Percentiles rank a stretch among this genome's conserved stretches.
phyloP scores from a whole-genome alignment of 2,888 invertebrate genomes.

The Podabrus alpinus region DNA sequence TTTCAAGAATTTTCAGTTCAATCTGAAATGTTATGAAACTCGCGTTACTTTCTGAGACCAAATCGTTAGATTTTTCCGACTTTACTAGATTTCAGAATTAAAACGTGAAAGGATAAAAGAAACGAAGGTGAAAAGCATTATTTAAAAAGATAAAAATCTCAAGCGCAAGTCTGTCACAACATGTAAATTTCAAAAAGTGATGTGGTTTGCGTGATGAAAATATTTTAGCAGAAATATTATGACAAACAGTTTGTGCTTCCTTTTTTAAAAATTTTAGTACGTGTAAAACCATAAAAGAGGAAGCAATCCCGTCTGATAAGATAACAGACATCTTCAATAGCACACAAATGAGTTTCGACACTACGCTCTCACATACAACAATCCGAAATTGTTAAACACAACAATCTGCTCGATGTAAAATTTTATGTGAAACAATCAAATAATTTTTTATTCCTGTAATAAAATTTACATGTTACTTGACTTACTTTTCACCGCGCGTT shows the following conservation, averaged over 20 bases:
- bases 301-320: background rate
- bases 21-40: too few relatives aligned
- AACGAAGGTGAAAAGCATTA: background rate
- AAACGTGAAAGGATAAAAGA: background rate
- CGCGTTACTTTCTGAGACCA: too few relatives aligned
- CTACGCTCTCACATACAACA: background rate
- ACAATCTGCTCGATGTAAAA: background rate
- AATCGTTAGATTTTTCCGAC: too few relatives aligned
- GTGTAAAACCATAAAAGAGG: background rate
- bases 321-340: background rate
- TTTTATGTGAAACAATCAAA: conserved; percentile 1
- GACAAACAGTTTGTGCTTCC: background rate
- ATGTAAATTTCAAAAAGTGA: background rate
- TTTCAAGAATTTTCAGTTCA: background rate
- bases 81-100: background rate
- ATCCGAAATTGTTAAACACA: background rate
- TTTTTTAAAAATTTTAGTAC: background rate
- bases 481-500: background rate
- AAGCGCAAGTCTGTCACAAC: background rate
- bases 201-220: background rate
- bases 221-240: background rate
- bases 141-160: background rate
- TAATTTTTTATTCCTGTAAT: background rate
- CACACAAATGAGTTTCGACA: background rate
- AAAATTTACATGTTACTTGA: background rate